Base-by-base conservation (phyloP, 2,888 invertebrate genomes). In the Stramonita haemastoma region DNA sequence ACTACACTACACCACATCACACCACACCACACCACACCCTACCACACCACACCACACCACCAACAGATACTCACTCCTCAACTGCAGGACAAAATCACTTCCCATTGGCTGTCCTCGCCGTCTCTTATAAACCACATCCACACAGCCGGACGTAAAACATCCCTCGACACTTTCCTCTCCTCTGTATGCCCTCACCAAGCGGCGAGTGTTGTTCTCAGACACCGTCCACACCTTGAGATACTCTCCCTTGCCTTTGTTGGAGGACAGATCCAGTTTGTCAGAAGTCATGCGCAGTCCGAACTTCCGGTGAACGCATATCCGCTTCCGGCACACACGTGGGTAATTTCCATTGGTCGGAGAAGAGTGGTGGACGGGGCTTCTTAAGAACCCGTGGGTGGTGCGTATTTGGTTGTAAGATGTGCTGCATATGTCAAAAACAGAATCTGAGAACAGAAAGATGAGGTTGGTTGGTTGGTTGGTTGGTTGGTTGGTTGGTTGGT, bases 401-500 rank as follows among this genome's bases (percentile, higher is more conserved):
- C 66, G 89, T n/a, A 91, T 87, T 36, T 87, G 29, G 86, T 77
- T 34, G 32, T n/a, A 29, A 8, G 19, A 57, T 32, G 60, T 57
- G 57, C 86, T 88, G 57, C 91, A 91, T 36, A 91, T 89, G 86
- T 91, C 79, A 81, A 87, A 77, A 11, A 91, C 90, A 0, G 90
- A 66, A 15, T 90, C 91, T 91, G 87, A 26, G 89, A 84, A 87
- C 6, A 22, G 26, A 84, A 19, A 34, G 6, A 79, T 1, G n/a
- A 17, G 46, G 46, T 26, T 32, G 29, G 73, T 5, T 17, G 66
- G 66, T 66, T 60, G 66, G 66, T 66, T 2, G 66, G 66, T 13
- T 66, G 66, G 66, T 66, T 66, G 66, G 13, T 13, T 66, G 66
- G 66, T 66, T 66, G 66, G 46, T 46, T 46, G 2, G 8, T 46